Evolutionary conservation across 2,113 vertebrate species (phyloP), one percentile per base, ranked within the genome.

Genomic region (Seriola dumerili): DNA sequence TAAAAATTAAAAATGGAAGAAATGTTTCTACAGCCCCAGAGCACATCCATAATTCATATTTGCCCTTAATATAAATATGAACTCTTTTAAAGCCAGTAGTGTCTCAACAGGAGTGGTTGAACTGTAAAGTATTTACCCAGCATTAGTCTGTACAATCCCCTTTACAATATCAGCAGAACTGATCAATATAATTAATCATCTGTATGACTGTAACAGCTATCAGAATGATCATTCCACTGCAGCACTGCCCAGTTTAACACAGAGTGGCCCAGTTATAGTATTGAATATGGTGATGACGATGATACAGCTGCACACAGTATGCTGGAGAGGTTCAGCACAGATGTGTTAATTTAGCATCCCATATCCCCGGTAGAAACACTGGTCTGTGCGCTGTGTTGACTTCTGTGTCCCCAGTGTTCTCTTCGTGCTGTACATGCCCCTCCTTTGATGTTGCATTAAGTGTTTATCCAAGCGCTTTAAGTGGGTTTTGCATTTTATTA

Each of bases 401-500:
- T 62, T 69, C 69, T 70, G 61, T 70, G 68, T 59, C 12, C 61
- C 29, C 11, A 63, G 44, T 70, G 58, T 62, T 73, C 54, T 80
- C 50, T 61, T 44, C 75, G 65, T 88, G 69, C 42, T 44, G 19
- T 38, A 66, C 70, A 74, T 32, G 57, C 54, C 48, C 59, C 40
- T 84, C 66, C 69, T 42, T 61, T 23, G 3, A 55, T 81, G 63
- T 76, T 72, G 17, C 68, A 46, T 68, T 38, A 70, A 70, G 58
- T 65, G 21, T 82, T 86, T 72, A 62, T 76, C 61, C 68, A 72
- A 71, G 50, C 8, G 25, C 36, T 72, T 62, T 64, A 58, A 81
- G 58, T 82, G 76, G 68, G 6, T 66, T 55, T 69, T 75, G 2
- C 46, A 19, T 57, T 78, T 36, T 44, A 58, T 57, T 81, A 73